Conservation (phyloP, 1,140 invertebrate genomes). For the Brachionus calyciflorus region DNA sequence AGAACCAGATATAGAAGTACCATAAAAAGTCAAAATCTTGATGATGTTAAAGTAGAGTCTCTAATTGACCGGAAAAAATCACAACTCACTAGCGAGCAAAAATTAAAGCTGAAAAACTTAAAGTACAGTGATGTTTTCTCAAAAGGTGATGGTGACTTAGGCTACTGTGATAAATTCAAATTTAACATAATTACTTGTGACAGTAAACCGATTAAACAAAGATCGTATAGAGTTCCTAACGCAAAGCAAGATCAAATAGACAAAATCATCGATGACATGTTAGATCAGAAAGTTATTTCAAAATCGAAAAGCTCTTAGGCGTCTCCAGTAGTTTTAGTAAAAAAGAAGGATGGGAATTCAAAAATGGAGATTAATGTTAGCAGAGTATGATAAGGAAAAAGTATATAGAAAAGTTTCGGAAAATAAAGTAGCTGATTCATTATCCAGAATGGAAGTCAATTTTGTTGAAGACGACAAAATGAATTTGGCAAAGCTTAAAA, state of each 20-base stretch:
- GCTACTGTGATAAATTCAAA: neutral
- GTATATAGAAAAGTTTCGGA: too few species aligned
- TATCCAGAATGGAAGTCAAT: too few species aligned
- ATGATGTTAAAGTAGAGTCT: too few species aligned
- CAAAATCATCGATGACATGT: neutral
- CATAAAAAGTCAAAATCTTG: too few species aligned
- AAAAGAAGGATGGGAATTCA: conserved; percentile 47
- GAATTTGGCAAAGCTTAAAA: too few species aligned
- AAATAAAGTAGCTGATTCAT: too few species aligned
- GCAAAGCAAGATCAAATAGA: neutral
- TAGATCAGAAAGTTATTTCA: neutral
- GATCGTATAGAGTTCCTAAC: neutral
- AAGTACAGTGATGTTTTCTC: neutral
- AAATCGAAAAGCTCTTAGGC: conserved; percentile 48
- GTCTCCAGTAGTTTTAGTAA: conserved; percentile 49
- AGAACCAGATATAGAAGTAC: too few species aligned
- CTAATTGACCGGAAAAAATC: neutral
- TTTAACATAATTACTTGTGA: neutral
- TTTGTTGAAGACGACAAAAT: too few species aligned
- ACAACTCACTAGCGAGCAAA: neutral
- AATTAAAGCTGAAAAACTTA: neutral
- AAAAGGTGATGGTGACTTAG: neutral
- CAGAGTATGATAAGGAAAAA: too few species aligned
- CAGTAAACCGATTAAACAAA: neutral
- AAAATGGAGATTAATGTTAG: too few species aligned